Evolutionary conservation across 2,888 invertebrate species (phyloP), one percentile per base, ranked within the genome.

Genomic region (Temnothorax ravouxi): DNA sequence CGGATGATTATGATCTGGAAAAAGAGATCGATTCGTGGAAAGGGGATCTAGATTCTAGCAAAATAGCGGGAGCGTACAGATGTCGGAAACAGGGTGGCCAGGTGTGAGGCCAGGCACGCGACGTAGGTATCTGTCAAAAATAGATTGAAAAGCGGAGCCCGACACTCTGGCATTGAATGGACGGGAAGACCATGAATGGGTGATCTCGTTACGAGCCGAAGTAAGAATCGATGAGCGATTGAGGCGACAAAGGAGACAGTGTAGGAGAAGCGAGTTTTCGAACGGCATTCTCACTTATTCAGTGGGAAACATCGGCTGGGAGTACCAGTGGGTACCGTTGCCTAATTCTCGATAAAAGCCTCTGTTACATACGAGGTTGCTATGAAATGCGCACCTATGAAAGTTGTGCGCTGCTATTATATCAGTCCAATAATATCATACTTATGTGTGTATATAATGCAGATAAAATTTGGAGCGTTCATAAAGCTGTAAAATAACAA

Each of bases 41-140:
- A 83, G 72, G 69, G 77, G 67, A 71, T 64, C n/a, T 29, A 29
- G 29, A 29, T 29, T 29, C 29, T 66, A 29, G 69, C 67, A 67
- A 83, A 85, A 80, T 67, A 84, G 67, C 80, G 85, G 85, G 84
- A 86, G 61, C 52, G 86, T 83, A 87, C 92, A 92, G 92, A 92
- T 92, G 92, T 87, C 71, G 85, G 72, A 81, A 62, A 80, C 87
- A 85, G 90, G 85, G 90, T 83, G 91, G 90, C 79, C 79, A 79
- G 92, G 92, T 92, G 92, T 83, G 87, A 88, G 81, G 15, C 41
- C 18, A 52, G 90, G 91, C 92, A 91, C 92, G 91, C 89, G 92
- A 83, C 88, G 82, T 54, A n/a, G n/a, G n/a, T n/a, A 69, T 75
- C 87, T 83, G 88, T 90, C 85, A 71, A 89, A 91, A 90, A 87